Evolutionary conservation across 2,888 invertebrate species (phyloP).

Genomic region (Thereva nobilitata): DNA sequence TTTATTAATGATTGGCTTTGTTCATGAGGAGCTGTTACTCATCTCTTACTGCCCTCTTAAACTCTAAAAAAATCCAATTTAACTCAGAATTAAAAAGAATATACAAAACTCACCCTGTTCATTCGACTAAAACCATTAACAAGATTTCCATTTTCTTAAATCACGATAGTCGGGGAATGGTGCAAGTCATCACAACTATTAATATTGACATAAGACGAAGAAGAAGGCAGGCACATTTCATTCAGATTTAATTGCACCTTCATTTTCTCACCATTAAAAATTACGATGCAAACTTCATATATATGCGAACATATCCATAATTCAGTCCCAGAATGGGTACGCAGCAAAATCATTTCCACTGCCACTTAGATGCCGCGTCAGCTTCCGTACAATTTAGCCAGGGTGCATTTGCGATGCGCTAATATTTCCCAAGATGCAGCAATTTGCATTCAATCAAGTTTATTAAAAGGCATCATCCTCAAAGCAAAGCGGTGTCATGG

Average conservation of each 20-base stretch:
- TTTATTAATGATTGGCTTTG: too few relatives aligned
- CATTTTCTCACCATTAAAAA: conserved; percentile 17
- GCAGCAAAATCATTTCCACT: background rate
- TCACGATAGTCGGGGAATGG: too few relatives aligned
- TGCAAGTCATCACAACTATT: conserved; percentile 8
- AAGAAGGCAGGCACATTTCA: conserved; percentile 7
- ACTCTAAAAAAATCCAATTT: too few relatives aligned
- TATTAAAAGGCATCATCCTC: conserved; percentile 20
- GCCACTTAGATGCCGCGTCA: conserved; percentile 1
- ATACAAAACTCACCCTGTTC: too few relatives aligned
- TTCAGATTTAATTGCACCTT: conserved; percentile 16
- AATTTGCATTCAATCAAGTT: conserved; percentile 30
- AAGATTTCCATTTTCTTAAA: too few relatives aligned
- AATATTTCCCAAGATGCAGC: conserved; percentile 13
- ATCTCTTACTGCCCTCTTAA: too few relatives aligned
- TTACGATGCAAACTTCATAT: conserved; percentile 10
- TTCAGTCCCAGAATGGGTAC: background rate
- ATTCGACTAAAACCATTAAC: too few relatives aligned
- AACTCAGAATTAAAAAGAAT: too few relatives aligned
- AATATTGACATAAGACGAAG: conserved; percentile 16
- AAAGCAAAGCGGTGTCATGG: conserved; percentile 22
- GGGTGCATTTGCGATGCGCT: conserved; percentile 10
- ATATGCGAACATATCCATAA: conserved; percentile 4
- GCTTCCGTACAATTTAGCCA: background rate
- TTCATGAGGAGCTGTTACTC: too few relatives aligned